Evolutionary conservation across 2,888 invertebrate genomes (phyloP).

Genomic region (Noctua pronuba): DNA sequence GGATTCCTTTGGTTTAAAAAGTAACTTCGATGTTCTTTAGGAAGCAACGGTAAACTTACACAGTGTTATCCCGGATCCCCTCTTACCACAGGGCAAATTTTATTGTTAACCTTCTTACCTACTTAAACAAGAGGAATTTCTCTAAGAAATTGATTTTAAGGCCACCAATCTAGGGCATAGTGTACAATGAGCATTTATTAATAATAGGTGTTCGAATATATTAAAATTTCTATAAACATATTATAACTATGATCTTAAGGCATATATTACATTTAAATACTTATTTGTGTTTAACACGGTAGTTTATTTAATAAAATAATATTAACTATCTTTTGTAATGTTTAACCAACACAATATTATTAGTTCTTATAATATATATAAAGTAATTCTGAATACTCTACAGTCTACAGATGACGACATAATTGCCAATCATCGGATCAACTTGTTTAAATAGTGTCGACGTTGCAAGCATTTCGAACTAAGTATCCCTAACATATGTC

Average conservation of each 20-base stretch:
- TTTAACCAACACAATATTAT: conserved; percentile 27
- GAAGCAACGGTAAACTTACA: neutral
- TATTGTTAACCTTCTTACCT: neutral
- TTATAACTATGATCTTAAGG: conserved; percentile 1
- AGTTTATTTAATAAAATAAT: neutral
- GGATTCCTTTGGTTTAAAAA: neutral
- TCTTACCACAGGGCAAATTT: neutral
- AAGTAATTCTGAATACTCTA: neutral
- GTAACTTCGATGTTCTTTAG: neutral
- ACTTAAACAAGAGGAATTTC: neutral
- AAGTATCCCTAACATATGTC: conserved; percentile 3
- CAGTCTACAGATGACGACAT: no score
- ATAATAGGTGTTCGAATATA: conserved; percentile 8
- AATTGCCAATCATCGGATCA: neutral
- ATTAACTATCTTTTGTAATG: neutral
- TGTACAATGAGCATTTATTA: no score
- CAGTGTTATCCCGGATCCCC: neutral
- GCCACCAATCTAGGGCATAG: neutral
- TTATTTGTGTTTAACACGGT: conserved; percentile 32
- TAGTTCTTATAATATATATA: neutral
- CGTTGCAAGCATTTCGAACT: neutral
- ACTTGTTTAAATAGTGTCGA: neutral
- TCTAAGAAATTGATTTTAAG: neutral
- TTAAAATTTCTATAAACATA: conserved; percentile 2
- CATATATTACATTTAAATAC: neutral